phyloP scores from a whole-genome alignment of 2,797 vertebrate genomes.

The Sebastes iracundus region DNA sequence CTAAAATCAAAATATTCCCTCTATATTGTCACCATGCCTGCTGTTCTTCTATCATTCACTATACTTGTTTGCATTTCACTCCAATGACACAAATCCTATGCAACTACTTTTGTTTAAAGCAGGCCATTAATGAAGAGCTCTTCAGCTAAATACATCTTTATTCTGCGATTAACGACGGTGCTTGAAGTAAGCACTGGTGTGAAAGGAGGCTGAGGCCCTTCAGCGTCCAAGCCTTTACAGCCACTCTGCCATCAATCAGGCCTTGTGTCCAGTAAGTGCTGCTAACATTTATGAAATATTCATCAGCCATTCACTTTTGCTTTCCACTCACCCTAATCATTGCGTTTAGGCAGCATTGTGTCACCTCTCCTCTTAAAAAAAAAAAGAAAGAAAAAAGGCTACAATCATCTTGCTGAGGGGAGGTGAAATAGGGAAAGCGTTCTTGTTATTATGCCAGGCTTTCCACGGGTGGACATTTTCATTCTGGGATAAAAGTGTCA shows the following conservation, averaged over 20 bases:
- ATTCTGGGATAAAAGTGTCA: slow-evolving; percentile 84
- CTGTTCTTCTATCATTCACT: slow-evolving; percentile 45
- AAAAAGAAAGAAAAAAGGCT: slow-evolving; percentile 79
- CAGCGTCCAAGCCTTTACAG: slow-evolving; percentile 93
- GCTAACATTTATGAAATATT: slow-evolving; percentile 99
- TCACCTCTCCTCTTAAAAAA: slow-evolving; percentile 63
- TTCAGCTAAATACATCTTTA: slow-evolving; percentile 92
- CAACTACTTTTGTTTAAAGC: slow-evolving; percentile 89
- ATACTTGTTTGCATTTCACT: slow-evolving; percentile 71
- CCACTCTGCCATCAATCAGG: slow-evolving; percentile 96
- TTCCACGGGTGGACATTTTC: slow-evolving; percentile 87
- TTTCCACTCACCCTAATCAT: slow-evolving; percentile 95
- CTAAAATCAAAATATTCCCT: slow-evolving; percentile 58
- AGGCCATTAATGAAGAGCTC: slow-evolving; percentile 93
- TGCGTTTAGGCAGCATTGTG: slow-evolving; percentile 88
- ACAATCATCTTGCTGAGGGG: slow-evolving; percentile 94
- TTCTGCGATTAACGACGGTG: slow-evolving; percentile 89
- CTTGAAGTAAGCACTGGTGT: slow-evolving; percentile 87
- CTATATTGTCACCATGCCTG: slow-evolving; percentile 22
- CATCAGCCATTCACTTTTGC: slow-evolving; percentile 96
- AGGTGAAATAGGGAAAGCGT: slow-evolving; percentile 87
- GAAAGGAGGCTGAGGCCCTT: slow-evolving; percentile 87
- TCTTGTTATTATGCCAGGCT: slow-evolving; percentile 87
- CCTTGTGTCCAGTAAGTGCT: slow-evolving; percentile 95
- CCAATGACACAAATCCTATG: slow-evolving; percentile 80